A percentile compares a stretch with the other conserved stretches of the same genome.
These are phyloP conservation scores for Xanthorhoe spadicearia DNA, from an alignment of 2,888 invertebrate species.

Conservation along the genomic window DNA sequence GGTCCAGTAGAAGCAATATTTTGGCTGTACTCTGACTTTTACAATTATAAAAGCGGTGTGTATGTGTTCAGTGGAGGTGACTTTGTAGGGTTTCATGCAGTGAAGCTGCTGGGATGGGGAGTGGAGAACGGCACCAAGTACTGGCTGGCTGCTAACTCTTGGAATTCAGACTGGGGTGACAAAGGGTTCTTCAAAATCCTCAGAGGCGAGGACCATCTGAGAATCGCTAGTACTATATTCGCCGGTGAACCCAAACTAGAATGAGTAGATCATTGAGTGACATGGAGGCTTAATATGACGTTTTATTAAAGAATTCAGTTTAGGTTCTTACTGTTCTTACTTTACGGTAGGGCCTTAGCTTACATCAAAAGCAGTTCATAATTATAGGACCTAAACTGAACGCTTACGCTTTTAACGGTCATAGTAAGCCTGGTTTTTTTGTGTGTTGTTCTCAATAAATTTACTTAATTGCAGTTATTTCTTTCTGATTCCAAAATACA, in stretches of 20 bases:
- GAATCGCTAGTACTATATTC: conserved; percentile 66
- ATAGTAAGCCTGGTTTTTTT: too few species aligned
- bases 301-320: too few species aligned
- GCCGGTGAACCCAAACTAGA: conserved; percentile 65
- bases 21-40: conserved; percentile 20
- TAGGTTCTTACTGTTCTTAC: too few species aligned
- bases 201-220: conserved; percentile 88
- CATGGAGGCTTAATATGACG: too few species aligned
- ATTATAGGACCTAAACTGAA: too few species aligned
- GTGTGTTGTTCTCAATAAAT: too few species aligned
- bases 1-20: conserved; percentile 85
- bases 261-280: too few species aligned
- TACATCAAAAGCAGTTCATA: too few species aligned
- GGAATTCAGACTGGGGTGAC: conserved; percentile 97
- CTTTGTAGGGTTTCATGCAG: conserved; percentile 14
- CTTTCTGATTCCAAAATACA: neutral
- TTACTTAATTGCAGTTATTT: too few species aligned
- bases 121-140: conserved; percentile 90
- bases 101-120: conserved; percentile 90
- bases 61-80: conserved; percentile 20
- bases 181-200: conserved; percentile 94
- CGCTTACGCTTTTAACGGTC: too few species aligned
- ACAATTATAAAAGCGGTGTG: conserved; percentile 31
- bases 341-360: too few species aligned
- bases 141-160: conserved; percentile 96